Percentiles rank a stretch among this genome's conserved stretches.
These are phyloP conservation scores for Podargus strigoides DNA, from an alignment of 2,797 vertebrate genomes.

Conservation along the genomic window DNA sequence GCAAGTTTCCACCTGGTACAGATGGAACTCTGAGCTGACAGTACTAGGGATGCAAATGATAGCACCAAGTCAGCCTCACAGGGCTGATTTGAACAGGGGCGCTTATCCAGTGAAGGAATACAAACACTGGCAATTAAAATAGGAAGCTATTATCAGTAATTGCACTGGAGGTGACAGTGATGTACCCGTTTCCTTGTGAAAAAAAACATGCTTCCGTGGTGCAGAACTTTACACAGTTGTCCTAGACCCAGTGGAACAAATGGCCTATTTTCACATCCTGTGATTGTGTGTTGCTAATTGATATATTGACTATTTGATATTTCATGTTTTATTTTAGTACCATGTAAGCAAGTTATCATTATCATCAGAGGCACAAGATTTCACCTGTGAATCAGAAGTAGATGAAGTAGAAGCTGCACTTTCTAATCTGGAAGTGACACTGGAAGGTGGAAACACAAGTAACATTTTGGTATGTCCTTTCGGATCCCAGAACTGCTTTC, in stretches of 20 bases:
- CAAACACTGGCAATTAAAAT: neutral
- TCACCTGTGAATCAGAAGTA: slow-evolving; percentile 82
- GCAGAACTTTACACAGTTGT: neutral
- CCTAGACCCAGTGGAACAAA: neutral
- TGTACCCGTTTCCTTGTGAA: neutral
- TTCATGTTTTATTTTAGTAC: slow-evolving; percentile 79
- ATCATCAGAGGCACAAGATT: slow-evolving; percentile 79
- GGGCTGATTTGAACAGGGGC: neutral
- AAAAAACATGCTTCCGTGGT: neutral
- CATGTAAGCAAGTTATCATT: slow-evolving; percentile 91
- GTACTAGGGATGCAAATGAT: neutral
- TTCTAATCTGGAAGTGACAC: slow-evolving; percentile 90
- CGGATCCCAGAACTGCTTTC: neutral
- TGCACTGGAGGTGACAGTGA: neutral
- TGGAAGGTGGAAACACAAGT: slow-evolving; percentile 86
- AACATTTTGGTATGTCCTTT: slow-evolving; percentile 83
- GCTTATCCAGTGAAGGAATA: neutral
- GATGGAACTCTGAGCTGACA: neutral
- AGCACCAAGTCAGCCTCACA: neutral
- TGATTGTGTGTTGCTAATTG: neutral
- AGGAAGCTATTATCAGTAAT: neutral
- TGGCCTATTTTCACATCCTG: neutral
- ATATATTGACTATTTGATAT: neutral
- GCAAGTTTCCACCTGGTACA: neutral
- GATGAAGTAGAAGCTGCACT: slow-evolving; percentile 97